Percentiles rank a stretch among this genome's conserved stretches.
Evolutionary conservation across 2,113 vertebrate species (phyloP).

Genomic region (Aptenodytes forsteri): DNA sequence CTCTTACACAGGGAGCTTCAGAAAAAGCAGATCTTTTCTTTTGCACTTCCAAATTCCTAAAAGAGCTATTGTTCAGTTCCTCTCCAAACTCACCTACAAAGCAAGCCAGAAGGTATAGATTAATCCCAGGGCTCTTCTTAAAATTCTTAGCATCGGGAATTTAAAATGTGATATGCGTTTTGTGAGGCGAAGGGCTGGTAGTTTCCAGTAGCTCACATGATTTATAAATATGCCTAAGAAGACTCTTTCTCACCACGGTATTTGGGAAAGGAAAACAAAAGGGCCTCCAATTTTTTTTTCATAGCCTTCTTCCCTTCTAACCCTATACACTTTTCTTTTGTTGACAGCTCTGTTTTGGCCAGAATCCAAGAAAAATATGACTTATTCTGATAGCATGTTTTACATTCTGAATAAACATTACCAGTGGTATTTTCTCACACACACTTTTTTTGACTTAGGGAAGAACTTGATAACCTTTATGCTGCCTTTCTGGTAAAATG

Average conservation of each 20-base stretch:
- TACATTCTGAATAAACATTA: slow-evolving; percentile 18
- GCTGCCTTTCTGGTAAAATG: not conserved
- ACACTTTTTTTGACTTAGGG: not conserved
- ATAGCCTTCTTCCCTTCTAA: not conserved
- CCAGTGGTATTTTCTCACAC: slow-evolving; percentile 51
- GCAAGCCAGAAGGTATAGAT: not conserved
- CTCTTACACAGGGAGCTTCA: not conserved
- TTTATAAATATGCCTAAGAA: not conserved
- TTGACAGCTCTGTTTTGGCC: slow-evolving; percentile 46
- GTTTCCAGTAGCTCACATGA: not conserved
- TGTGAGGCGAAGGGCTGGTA: not conserved
- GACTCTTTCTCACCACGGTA: not conserved
- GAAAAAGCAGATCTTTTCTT: not conserved
- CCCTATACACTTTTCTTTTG: slow-evolving; percentile 14
- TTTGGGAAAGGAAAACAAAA: slow-evolving; percentile 44
- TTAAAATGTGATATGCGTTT: not conserved
- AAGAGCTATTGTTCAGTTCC: not conserved
- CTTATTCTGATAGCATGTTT: slow-evolving; percentile 8
- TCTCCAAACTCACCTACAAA: not conserved
- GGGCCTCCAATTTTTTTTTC: not conserved
- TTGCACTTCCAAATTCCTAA: not conserved
- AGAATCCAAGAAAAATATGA: slow-evolving; percentile 51
- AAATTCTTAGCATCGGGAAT: not conserved
- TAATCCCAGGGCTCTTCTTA: not conserved
- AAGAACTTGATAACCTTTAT: not conserved